Evolutionary conservation across 23 tunicate genomes (phyloP).

Genomic region (Clavelina lepadiformis): DNA sequence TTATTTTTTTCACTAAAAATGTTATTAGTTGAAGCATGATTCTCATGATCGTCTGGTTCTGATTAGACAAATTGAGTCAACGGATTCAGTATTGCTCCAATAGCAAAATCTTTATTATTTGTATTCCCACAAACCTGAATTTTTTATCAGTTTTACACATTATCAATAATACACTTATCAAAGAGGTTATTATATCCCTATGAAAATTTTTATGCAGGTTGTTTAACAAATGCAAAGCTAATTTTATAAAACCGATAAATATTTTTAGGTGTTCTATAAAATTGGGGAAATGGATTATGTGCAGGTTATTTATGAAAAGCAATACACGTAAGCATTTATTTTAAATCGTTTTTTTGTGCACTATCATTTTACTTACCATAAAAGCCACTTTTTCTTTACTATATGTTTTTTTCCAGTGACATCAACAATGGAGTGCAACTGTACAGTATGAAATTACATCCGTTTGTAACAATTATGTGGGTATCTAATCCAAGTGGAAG

Average conservation of each 20-base stretch:
- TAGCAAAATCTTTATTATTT: no score
- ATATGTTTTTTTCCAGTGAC: conserved; percentile 24
- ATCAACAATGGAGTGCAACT: conserved; percentile 46
- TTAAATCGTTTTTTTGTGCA: neutral
- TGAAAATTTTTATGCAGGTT: no score
- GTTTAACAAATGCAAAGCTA: no score
- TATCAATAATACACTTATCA: no score
- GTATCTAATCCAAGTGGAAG: conserved; percentile 32
- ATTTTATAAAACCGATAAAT: neutral
- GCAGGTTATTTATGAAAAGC: conserved; percentile 30
- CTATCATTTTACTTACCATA: neutral
- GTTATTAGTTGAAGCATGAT: no score
- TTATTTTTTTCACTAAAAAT: no score
- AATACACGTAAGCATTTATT: conserved; percentile 40
- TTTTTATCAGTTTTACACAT: no score
- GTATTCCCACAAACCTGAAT: no score
- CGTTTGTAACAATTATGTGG: conserved; percentile 75
- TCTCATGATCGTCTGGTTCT: no score
- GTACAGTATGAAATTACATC: conserved; percentile 28
- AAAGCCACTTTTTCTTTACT: neutral
- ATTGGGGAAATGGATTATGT: conserved; percentile 23
- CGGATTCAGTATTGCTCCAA: no score
- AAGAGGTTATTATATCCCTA: no score
- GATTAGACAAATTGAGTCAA: no score
- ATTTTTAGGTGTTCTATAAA: conserved; percentile 42